phyloP scores from a whole-genome alignment of 1,140 invertebrate genomes.

The Neodiprion lecontei region DNA sequence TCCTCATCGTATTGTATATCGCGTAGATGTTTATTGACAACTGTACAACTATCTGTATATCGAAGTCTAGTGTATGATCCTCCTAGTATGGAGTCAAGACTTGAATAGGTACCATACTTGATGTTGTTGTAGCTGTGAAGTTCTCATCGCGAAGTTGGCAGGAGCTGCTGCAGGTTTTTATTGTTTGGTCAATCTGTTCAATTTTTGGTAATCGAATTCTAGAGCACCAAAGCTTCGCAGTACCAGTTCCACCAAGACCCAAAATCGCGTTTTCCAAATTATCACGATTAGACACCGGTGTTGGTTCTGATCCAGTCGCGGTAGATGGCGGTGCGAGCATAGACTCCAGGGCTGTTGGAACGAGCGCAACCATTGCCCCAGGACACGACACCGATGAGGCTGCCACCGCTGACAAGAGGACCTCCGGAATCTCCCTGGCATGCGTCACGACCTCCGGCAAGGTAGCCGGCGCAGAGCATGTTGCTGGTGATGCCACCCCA shows the following conservation, averaged over 20 bases:
- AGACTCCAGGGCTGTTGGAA: conserved; percentile 63
- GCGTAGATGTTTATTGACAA: no score
- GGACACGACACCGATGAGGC: conserved; percentile 64
- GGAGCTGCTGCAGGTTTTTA: no score
- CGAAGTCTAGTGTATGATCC: no score
- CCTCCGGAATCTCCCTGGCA: conserved; percentile 65
- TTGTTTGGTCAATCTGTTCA: no score
- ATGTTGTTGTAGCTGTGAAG: no score
- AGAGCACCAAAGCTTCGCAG: no score
- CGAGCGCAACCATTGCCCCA: conserved; percentile 65
- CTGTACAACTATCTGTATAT: no score
- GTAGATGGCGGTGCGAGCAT: conserved; percentile 60
- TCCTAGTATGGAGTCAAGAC: no score
- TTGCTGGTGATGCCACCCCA: conserved; percentile 33
- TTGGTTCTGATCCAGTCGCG: conserved; percentile 42
- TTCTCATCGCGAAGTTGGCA: background rate
- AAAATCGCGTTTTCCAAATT: background rate
- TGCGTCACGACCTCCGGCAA: conserved; percentile 58
- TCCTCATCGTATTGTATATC: no score
- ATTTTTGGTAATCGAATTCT: no score
- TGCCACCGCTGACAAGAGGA: conserved; percentile 51
- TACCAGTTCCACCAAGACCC: background rate
- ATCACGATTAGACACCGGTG: background rate
- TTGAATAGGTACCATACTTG: no score
- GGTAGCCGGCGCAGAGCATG: conserved; percentile 58